phyloP scores from a whole-genome alignment of 2,888 invertebrate species.

The Dioctria linearis region DNA sequence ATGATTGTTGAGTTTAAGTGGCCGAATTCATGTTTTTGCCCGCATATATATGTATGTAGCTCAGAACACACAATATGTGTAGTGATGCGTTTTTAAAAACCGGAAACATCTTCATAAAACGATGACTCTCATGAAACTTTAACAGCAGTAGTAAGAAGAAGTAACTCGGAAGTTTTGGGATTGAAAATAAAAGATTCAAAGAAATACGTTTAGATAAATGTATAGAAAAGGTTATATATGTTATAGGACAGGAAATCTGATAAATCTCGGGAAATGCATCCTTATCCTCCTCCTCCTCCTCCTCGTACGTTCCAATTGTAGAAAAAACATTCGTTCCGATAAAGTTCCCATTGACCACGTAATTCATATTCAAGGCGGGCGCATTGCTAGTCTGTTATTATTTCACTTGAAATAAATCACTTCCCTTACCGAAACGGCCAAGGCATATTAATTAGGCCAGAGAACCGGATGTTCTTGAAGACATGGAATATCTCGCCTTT shows the following conservation, averaged over 20 bases:
- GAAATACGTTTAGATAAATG: background rate
- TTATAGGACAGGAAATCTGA: constrained; percentile 43
- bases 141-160: background rate
- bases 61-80: background rate
- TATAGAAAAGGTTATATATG: background rate
- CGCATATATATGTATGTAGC: background rate
- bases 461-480: constrained; percentile 52
- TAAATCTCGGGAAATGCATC: constrained; percentile 53
- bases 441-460: constrained; percentile 55
- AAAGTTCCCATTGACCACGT: constrained; percentile 28
- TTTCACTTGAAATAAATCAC: constrained; percentile 60
- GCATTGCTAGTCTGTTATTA: constrained; percentile 57
- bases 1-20: constrained; percentile 3
- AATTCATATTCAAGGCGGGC: constrained; percentile 52
- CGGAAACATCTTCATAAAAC: background rate
- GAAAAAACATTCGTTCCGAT: constrained; percentile 10
- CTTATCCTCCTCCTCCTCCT: no score
- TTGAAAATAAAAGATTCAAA: background rate
- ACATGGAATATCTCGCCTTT: constrained; percentile 12
- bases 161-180: background rate
- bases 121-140: no score
- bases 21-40: constrained; percentile 16
- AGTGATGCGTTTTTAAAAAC: constrained; percentile 37
- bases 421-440: constrained; percentile 55
- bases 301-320: constrained; percentile 2